These are phyloP conservation scores for Steromphala cineraria DNA, from an alignment of 2,888 invertebrate genomes.

Conservation along the genomic window DNA sequence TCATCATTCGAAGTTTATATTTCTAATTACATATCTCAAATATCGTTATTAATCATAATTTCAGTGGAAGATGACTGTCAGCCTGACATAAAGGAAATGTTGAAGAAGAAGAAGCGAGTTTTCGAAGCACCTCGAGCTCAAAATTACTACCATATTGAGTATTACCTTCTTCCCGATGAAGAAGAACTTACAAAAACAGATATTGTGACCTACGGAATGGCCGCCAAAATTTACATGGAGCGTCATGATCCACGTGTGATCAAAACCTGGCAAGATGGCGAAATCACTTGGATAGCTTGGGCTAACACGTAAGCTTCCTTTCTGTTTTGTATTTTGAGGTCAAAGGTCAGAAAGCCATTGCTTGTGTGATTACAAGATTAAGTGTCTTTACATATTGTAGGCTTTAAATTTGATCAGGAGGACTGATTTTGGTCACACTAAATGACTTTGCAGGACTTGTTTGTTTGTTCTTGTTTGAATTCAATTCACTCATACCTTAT, in stretches of 20 bases:
- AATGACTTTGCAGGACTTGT: too few relatives aligned
- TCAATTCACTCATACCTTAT: too few relatives aligned
- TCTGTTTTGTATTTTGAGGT: background rate
- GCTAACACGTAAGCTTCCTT: constrained; percentile 63
- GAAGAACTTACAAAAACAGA: constrained; percentile 70
- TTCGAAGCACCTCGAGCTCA: constrained; percentile 71
- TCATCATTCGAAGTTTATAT: too few relatives aligned
- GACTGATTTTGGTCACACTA: too few relatives aligned
- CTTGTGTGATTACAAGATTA: too few relatives aligned
- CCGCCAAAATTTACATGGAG: constrained; percentile 73
- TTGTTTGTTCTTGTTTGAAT: too few relatives aligned
- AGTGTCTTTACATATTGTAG: too few relatives aligned
- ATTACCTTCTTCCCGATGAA: constrained; percentile 69
- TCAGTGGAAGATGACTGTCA: constrained; percentile 59
- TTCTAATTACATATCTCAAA: too few relatives aligned
- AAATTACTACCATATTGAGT: constrained; percentile 73
- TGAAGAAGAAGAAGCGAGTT: constrained; percentile 65
- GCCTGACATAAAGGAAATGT: constrained; percentile 55
- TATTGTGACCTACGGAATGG: constrained; percentile 71
- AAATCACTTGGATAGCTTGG: constrained; percentile 74
- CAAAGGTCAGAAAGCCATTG: too few relatives aligned
- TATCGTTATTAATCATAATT: background rate
- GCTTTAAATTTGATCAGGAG: too few relatives aligned
- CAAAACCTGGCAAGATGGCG: constrained; percentile 73
- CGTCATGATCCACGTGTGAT: constrained; percentile 69